These are phyloP conservation scores for Platerodrilus igneus DNA, from an alignment of 2,888 invertebrate genomes.

Conservation along the genomic window DNA sequence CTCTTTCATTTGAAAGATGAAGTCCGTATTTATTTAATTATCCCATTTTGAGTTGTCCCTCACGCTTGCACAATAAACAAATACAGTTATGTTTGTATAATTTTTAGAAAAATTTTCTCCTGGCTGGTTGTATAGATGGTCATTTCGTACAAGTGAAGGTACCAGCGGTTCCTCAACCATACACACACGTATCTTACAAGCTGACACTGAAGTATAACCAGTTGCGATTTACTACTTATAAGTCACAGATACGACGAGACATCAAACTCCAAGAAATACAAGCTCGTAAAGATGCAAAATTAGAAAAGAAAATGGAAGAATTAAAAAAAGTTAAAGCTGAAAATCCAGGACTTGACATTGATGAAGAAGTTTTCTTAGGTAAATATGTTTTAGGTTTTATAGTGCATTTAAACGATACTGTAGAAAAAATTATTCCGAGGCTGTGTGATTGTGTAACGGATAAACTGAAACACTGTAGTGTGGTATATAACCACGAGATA, in stretches of 20 bases:
- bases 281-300: conserved; percentile 50
- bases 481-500: no score
- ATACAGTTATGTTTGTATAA: no score
- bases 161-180: conserved; percentile 44
- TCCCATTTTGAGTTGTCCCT: no score
- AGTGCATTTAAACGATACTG: conserved; percentile 6
- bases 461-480: no score
- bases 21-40: no score
- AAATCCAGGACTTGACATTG: conserved; percentile 58
- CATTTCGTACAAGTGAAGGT: conserved; percentile 53
- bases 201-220: conserved; percentile 41
- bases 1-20: no score
- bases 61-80: no score
- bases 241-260: conserved; percentile 57
- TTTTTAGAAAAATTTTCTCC: conserved; percentile 44
- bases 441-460: no score
- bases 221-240: conserved; percentile 55
- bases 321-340: conserved; percentile 54
- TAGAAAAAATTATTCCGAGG: no score
- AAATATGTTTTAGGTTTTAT: conserved; percentile 28
- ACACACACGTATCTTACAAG: conserved; percentile 49
- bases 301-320: conserved; percentile 53
- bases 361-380: conserved; percentile 60
- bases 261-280: conserved; percentile 56
- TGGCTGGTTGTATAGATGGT: conserved; percentile 56